phyloP scores from a whole-genome alignment of 2,113 vertebrate species.

The Struthio camelus region DNA sequence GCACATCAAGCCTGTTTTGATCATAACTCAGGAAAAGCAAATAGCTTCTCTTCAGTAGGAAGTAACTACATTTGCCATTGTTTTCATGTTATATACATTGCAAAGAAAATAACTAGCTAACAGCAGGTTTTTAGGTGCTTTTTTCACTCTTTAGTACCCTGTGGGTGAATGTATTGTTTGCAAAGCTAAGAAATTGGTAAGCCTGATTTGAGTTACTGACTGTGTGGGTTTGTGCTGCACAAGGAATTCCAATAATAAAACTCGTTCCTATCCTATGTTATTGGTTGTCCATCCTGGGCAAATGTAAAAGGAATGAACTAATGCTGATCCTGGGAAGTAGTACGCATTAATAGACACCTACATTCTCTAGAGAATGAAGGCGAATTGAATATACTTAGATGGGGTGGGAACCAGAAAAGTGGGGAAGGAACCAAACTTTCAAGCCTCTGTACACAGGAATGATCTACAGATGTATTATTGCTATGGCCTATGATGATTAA shows the following conservation, averaged over 20 bases:
- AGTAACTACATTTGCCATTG: neutral
- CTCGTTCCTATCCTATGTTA: neutral
- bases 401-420: neutral
- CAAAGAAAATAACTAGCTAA: neutral
- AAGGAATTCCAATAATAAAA: slow-evolving; percentile 30
- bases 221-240: neutral
- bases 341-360: neutral
- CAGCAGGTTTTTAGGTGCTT: neutral
- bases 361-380: neutral
- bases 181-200: neutral
- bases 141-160: neutral
- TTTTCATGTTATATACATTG: neutral
- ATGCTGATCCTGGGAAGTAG: neutral
- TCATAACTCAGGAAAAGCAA: neutral
- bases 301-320: neutral
- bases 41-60: neutral
- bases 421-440: neutral
- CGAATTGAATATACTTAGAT: neutral
- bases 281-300: neutral
- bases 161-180: neutral
- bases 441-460: neutral
- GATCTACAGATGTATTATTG: neutral
- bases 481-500: neutral
- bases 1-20: neutral
- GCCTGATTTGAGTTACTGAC: slow-evolving; percentile 28